phyloP scores from a whole-genome alignment of 2,888 invertebrate genomes.

The Elgonia sp. region DNA sequence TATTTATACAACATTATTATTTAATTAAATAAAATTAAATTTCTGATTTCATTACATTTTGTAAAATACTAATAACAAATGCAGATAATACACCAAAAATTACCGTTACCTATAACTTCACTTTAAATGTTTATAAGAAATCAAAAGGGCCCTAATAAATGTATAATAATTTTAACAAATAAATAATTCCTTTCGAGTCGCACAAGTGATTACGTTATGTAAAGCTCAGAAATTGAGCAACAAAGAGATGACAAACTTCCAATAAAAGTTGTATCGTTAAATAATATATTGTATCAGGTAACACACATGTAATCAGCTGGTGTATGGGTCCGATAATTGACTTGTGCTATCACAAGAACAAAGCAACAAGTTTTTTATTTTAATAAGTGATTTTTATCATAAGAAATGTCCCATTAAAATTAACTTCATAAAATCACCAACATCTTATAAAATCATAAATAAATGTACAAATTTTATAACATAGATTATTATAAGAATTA shows the following conservation, averaged over 20 bases:
- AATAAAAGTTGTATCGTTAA: conserved; percentile 21
- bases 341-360: conserved; percentile 34
- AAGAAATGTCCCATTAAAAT: background rate
- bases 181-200: background rate
- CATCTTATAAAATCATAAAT: background rate
- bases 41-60: too few species aligned
- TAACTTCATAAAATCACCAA: too few species aligned
- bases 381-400: background rate
- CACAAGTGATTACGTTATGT: background rate
- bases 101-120: background rate
- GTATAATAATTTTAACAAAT: background rate
- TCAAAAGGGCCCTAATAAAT: background rate
- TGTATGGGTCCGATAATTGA: conserved; percentile 86
- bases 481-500: too few species aligned
- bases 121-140: background rate
- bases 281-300: conserved; percentile 49
- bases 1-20: too few species aligned
- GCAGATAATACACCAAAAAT: background rate
- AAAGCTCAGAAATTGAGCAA: background rate
- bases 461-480: too few species aligned
- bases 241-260: conserved; percentile 25
- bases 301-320: conserved; percentile 85
- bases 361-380: conserved; percentile 2
- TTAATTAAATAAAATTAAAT: too few species aligned
- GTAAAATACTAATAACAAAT: too few species aligned